Evolutionary conservation across 2,888 invertebrate species (phyloP).

Genomic region (Thalpophila matura): DNA sequence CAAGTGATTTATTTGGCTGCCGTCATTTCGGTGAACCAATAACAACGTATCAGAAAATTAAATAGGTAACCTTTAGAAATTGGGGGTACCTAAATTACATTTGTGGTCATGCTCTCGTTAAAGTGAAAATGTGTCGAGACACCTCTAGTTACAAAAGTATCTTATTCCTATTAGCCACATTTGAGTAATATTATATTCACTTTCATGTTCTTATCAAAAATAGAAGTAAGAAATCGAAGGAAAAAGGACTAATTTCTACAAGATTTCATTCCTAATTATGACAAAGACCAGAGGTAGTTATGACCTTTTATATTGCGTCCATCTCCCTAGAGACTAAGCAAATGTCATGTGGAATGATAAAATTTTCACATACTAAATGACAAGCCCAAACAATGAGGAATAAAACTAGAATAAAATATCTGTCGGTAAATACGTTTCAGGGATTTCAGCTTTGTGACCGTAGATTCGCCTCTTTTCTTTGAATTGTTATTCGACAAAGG

Average conservation of each 20-base stretch:
- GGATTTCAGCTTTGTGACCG: constrained; percentile 3
- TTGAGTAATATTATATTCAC: too few species aligned
- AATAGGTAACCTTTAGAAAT: too few species aligned
- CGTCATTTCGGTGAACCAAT: too few species aligned
- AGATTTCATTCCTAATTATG: not conserved
- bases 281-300: not conserved
- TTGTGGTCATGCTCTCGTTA: not conserved
- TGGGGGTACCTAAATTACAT: not conserved
- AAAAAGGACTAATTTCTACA: not conserved
- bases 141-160: not conserved
- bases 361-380: constrained; percentile 7
- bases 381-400: not conserved
- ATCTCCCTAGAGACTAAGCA: constrained; percentile 1
- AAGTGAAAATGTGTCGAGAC: too few species aligned
- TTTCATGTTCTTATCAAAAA: too few species aligned
- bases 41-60: too few species aligned
- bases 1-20: too few species aligned
- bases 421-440: constrained; percentile 19
- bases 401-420: constrained; percentile 16
- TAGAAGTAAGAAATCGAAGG: too few species aligned
- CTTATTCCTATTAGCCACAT: not conserved
- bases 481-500: constrained; percentile 15
- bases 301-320: not conserved
- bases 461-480: constrained; percentile 11
- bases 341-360: constrained; percentile 18